Evolutionary conservation across 2,797 vertebrate species (phyloP).

Genomic region (Acridotheres tristis): DNA sequence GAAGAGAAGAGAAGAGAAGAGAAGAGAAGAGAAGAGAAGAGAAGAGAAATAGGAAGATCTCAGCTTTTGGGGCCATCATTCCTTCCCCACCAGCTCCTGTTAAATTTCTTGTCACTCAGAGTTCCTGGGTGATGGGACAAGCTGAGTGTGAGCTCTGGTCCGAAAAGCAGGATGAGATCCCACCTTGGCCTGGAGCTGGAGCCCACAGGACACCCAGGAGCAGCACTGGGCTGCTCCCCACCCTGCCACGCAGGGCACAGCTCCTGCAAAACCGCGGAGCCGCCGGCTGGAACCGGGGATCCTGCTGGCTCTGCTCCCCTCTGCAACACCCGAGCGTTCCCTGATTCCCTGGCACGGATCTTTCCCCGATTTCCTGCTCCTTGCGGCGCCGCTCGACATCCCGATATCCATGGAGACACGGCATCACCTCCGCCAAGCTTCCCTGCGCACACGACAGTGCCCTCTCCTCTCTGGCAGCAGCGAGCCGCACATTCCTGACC

Average conservation of each 20-base stretch:
- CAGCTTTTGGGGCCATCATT: neutral
- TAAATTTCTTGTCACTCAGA: neutral
- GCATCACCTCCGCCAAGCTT: neutral
- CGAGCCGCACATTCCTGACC: constrained; percentile 47
- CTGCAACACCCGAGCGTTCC: no score
- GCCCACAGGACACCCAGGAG: neutral
- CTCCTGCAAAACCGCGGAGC: neutral
- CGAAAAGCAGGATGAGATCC: neutral
- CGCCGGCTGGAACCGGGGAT: neutral
- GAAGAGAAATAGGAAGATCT: neutral
- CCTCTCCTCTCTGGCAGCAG: constrained; percentile 33
- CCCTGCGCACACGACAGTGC: neutral
- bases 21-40: neutral
- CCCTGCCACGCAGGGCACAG: neutral
- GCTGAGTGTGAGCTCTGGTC: accelerated
- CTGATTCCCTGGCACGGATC: neutral
- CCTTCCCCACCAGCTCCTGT: neutral
- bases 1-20: neutral
- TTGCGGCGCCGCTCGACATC: neutral
- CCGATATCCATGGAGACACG: neutral
- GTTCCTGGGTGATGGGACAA: neutral
- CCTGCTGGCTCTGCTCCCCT: neutral
- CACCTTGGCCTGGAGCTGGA: neutral
- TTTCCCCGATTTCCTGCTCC: neutral
- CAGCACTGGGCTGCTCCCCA: neutral